Percentiles rank a stretch among this genome's conserved stretches.
Evolutionary conservation across 1,140 invertebrate genomes (phyloP).

Genomic region (Drosophila mayri): DNA sequence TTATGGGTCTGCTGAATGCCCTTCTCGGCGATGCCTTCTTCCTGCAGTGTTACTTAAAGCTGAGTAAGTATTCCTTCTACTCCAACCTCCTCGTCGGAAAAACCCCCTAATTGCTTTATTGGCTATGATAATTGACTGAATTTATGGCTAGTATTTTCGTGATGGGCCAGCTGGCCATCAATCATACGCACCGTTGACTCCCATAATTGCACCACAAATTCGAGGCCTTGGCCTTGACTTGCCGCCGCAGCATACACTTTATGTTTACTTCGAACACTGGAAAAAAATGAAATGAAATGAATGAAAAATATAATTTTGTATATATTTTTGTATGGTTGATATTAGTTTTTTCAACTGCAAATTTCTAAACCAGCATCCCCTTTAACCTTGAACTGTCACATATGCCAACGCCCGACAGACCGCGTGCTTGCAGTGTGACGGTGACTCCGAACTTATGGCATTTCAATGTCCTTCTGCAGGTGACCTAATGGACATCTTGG

Average conservation of each 20-base stretch:
- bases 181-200: constrained; percentile 53
- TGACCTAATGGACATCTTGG: constrained; percentile 96
- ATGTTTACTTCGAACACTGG: neutral
- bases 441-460: constrained; percentile 22
- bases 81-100: neutral
- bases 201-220: constrained; percentile 35
- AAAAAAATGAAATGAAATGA: neutral
- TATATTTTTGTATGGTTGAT: neutral
- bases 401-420: neutral
- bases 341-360: neutral
- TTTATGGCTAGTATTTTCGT: constrained; percentile 32
- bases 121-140: constrained; percentile 47
- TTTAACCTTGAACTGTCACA: constrained; percentile 2
- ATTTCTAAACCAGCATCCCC: neutral
- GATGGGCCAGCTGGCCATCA: constrained; percentile 36
- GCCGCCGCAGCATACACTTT: neutral
- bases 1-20: constrained; percentile 91
- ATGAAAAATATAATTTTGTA: neutral
- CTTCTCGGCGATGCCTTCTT: constrained; percentile 91
- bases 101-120: constrained; percentile 38
- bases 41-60: constrained; percentile 90
- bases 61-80: constrained; percentile 86
- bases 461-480: constrained; percentile 85
- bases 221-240: constrained; percentile 23
- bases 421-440: neutral